Evolutionary conservation across 2,888 invertebrate species (phyloP), one percentile per base, ranked within the genome.

Genomic region (Ophion ellenae): DNA sequence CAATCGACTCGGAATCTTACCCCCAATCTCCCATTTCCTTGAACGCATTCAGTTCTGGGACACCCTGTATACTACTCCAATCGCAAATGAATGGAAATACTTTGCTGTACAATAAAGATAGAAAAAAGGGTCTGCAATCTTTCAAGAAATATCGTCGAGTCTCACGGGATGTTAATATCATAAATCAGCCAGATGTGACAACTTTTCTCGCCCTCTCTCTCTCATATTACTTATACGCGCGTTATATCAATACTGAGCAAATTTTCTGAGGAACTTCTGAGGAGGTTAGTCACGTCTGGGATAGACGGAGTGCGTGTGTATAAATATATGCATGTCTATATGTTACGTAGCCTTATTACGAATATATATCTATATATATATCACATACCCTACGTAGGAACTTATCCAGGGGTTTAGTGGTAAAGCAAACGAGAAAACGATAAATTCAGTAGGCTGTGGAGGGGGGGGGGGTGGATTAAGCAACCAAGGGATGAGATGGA

Each of bases 381-480:
- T 53, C 11, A 57, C 64, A 28, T 74, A 53, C 57, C 74, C 66
- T 14, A 59, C 32, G 61, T 40, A 57, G 66, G 24, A 59, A 70
- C 59, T 79, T 71, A 71, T 70, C 71, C 45, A 11, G n/a, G 77
- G 82, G 59, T 69, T 76, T 70, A 78, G 53, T 79, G 66, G 63
- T 78, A 66, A 64, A 75, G 84, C 74, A 85, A 85, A 87, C 69
- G 84, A 85, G 83, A 81, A 87, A 83, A 86, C 86, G 86, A 85
- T 83, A 85, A 86, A 84, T 86, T 85, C 64, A 28, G 82, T 83
- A 77, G 82, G 80, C 82, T 83, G 75, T 40, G 81, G 36, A 53
- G 47, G 47, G 47, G 14, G 47, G 63, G 24, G 24, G 24, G 14
- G 47, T 53, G 81, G 85, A 86, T 86, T 83, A 86, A 86, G 83